Evolutionary conservation across 2,888 invertebrate genomes (phyloP), one percentile per base, ranked within the genome.

Genomic region (Scrobipalpa costella): DNA sequence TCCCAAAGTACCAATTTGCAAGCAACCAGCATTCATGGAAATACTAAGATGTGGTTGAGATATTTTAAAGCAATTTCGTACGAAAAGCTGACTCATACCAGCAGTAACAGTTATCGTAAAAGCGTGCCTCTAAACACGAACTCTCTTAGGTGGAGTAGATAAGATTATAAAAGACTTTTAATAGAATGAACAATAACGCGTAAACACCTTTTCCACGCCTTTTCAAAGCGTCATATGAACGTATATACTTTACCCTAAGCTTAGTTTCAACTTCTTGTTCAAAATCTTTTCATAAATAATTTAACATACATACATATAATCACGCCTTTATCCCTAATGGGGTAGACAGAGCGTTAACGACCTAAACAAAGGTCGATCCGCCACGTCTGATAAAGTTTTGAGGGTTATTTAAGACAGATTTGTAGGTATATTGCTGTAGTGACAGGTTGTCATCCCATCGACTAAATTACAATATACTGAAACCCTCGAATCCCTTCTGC

Each of bases 71-170:
- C 0, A 21, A 21, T 7, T 52, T 13, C 11, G 13, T 21, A 21
- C 21, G 6, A 13, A 52, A 13, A 52, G 6, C 21, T 21, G 21
- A 13, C 13, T 52, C 27, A 21, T 9, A 13, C 17, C 13, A 52
- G 50, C 19, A 27, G 27, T 52, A 52, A 52, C 21, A 52, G 50
- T 52, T 49, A 52, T 52, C 50, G 50, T 52, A 52, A 52, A 52
- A 21, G 50, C 27, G 9, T 49, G 49, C 19, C 17, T 52, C 27
- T 27, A 27, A 21, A 52, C 50, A 52, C 9, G 50, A 52, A 52
- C 9, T 52, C 50, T 52, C 50, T 52, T 13, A 21, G 50, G 21
- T 21, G 13, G 50, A 52, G 27, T 52, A 27, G 21, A 52, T 21
- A 13, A 52, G 49, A 49, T 49, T 49, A 49, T 21, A 52, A 57